Percentiles rank a stretch among this genome's conserved stretches.
These are phyloP conservation scores for Okapia johnstoni DNA, from an alignment of 2,113 vertebrate species.

Conservation along the genomic window DNA sequence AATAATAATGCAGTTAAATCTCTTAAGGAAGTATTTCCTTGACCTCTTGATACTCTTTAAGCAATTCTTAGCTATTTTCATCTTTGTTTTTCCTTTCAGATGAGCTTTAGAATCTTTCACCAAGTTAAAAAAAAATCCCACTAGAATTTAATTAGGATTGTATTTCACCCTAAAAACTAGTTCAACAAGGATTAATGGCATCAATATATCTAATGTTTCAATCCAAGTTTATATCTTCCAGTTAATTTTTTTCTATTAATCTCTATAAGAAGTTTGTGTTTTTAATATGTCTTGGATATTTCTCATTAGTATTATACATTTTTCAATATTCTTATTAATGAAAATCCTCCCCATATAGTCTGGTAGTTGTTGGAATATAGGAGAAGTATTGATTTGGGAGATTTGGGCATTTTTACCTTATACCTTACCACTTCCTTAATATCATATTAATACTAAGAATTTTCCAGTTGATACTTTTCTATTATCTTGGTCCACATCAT, in stretches of 20 bases:
- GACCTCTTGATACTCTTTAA: background rate
- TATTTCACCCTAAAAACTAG: background rate
- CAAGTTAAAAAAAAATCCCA: background rate
- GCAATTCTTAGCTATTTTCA: background rate
- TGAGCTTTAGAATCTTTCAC: background rate
- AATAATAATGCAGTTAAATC: background rate
- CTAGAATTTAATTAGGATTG: background rate
- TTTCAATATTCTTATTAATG: background rate
- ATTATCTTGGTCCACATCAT: background rate
- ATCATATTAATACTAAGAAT: background rate
- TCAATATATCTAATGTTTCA: background rate
- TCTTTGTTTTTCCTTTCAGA: background rate
- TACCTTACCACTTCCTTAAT: background rate
- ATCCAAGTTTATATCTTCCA: background rate
- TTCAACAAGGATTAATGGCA: background rate
- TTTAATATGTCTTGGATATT: background rate
- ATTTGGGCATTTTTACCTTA: background rate
- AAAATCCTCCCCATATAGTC: background rate
- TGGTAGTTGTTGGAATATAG: background rate
- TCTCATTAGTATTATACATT: background rate
- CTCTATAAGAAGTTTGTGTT: background rate
- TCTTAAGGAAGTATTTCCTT: background rate
- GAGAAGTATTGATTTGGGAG: background rate
- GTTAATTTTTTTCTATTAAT: background rate
- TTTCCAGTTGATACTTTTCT: background rate